These are phyloP conservation scores for Drosophila rellima DNA, from an alignment of 2,888 invertebrate genomes.

Conservation along the genomic window DNA sequence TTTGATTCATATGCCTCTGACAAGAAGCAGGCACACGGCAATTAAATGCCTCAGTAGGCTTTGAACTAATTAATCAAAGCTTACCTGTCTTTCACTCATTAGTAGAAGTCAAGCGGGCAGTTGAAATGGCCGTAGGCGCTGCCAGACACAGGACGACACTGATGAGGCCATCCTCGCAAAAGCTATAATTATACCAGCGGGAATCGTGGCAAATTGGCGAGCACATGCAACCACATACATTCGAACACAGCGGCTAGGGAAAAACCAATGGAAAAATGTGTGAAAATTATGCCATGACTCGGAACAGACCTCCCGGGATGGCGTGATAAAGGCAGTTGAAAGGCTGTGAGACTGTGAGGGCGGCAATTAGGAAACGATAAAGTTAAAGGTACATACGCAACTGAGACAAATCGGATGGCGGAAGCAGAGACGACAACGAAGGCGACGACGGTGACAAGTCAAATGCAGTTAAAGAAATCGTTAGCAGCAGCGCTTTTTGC, in stretches of 20 bases:
- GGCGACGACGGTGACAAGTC: conserved; percentile 44
- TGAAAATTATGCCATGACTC: conserved; percentile 51
- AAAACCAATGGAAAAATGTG: conserved; percentile 47
- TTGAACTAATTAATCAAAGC: conserved; percentile 71
- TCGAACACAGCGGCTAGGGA: conserved; percentile 7
- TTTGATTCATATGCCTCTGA: conserved; percentile 8
- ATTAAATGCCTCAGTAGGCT: conserved; percentile 58
- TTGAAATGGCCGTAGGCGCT: conserved; percentile 57
- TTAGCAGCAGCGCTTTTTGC: conserved; percentile 39
- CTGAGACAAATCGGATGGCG: conserved; percentile 33
- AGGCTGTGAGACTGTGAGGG: conserved; percentile 12
- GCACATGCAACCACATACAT: conserved; percentile 16
- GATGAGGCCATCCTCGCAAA: conserved; percentile 31
- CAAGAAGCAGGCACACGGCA: conserved; percentile 30
- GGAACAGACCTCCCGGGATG: conserved; percentile 42
- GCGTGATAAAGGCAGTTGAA: conserved; percentile 16
- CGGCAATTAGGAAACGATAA: conserved; percentile 79
- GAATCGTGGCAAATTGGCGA: conserved; percentile 65
- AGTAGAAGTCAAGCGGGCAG: conserved; percentile 43
- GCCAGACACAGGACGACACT: conserved; percentile 33
- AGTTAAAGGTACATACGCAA: conserved; percentile 58
- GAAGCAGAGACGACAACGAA: conserved; percentile 23
- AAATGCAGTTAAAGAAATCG: conserved; percentile 58
- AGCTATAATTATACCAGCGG: conserved; percentile 79
- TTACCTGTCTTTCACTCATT: conserved; percentile 63